Base-by-base conservation (phyloP, 64 coral and sea anemone genomes). In the Porites australiensis region DNA sequence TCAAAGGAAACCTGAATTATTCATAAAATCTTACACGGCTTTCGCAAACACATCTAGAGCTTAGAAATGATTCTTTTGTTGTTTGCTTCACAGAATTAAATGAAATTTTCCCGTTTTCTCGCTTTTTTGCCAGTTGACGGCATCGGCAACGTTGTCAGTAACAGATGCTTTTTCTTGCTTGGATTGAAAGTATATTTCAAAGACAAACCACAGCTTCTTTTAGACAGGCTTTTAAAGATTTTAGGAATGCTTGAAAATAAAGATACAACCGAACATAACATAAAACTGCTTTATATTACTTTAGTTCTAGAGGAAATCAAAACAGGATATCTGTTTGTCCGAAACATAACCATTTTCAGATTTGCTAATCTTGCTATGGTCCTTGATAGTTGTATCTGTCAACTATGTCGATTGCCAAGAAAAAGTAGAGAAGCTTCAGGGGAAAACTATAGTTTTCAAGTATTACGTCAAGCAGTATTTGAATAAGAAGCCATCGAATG, bases 1-100 rank as follows among this genome's bases (percentile, higher is more conserved):
- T 82, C 79, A 82, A 82, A 47, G 44, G 14, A 84, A 69, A 67
- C 2, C 6, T 84, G 62, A 84, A 84, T 84, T 50, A 84, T 84
- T 84, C 61, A 84, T 84, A 13, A 69, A 43, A 46, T 60, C 7
- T 18, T 64, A 82, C 79, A 64, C 16, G 63, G 63, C 63, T 65
- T 84, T 84, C 23, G 81, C 44, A 84, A 70, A 69, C 46, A 22
- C 81, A 68, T n/a, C 62, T 68, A 68, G 19, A 68, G 62, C 10
- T 47, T 84, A 22, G n/a, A 78, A 50, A 50, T 78, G 45, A 22
- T 84, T 63, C 79, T 47, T 64, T 82, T 82, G 58, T 63, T 51
- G 19, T 84, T 68, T 84, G 67, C 44, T 12, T 47, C 45, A 4
- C 3, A 4, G 44, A 83, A 49, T 65, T 65, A 18, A 83, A 49